Conservation (phyloP, 2,888 invertebrate genomes). For the Diplazon laetatorius region DNA sequence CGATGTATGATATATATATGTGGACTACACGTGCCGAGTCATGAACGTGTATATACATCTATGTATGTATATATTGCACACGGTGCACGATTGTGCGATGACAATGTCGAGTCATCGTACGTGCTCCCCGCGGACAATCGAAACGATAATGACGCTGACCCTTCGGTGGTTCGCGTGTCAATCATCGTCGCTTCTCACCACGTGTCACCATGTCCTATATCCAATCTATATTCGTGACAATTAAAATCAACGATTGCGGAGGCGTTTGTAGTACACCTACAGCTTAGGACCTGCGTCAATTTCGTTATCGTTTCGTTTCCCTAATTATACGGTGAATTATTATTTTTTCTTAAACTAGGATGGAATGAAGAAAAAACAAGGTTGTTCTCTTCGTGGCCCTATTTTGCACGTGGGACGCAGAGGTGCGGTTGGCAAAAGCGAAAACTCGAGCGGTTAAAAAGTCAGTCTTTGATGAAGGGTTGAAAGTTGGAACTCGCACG, state of each 20-base stretch:
- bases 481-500: constrained; percentile 6
- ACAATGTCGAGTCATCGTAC: not conserved
- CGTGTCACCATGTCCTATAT: not conserved
- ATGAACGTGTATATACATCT: no score
- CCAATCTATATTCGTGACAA: not conserved
- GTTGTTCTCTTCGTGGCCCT: no score
- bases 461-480: constrained; percentile 6
- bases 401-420: no score
- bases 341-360: no score
- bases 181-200: constrained; percentile 8
- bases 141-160: constrained; percentile 39
- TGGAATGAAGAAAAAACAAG: no score
- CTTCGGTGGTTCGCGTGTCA: constrained; percentile 2
- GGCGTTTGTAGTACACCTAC: no score
- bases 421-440: not conserved
- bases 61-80: no score
- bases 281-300: no score
- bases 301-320: no score
- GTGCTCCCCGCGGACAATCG: constrained; percentile 23
- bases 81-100: no score
- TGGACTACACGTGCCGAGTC: not conserved
- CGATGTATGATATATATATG: constrained; percentile 6
- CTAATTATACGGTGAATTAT: no score
- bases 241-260: no score
- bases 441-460: not conserved